Percentiles rank a stretch among this genome's conserved stretches.
phyloP scores from a whole-genome alignment of 2,888 invertebrate genomes.

The Lamellibrachia columna region DNA sequence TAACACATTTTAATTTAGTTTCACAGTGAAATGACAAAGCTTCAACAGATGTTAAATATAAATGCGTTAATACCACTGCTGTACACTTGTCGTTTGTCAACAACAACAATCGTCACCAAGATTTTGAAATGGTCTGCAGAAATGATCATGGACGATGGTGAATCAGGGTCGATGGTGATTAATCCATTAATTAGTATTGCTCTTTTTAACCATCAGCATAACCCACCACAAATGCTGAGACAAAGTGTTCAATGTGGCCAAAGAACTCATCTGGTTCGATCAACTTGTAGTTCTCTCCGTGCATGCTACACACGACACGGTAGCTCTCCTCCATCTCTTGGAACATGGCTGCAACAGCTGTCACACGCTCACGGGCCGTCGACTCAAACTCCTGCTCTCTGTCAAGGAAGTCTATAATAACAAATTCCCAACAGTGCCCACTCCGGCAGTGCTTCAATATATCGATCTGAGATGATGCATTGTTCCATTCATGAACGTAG shows the following conservation, averaged over 20 bases:
- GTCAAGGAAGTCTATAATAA: neutral
- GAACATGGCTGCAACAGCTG: constrained; percentile 33
- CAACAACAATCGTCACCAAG: neutral
- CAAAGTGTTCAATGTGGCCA: constrained; percentile 31
- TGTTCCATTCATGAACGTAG: neutral
- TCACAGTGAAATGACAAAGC: neutral
- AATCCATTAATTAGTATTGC: neutral
- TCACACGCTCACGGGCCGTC: constrained; percentile 24
- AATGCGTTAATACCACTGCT: neutral
- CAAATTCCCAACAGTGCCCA: too few relatives aligned
- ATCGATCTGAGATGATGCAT: neutral
- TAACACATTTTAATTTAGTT: neutral
- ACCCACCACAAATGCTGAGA: constrained; percentile 33
- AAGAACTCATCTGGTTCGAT: constrained; percentile 36
- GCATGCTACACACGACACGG: constrained; percentile 31
- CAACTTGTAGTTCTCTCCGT: constrained; percentile 38
- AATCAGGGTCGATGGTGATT: neutral
- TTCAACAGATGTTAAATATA: neutral
- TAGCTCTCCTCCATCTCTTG: constrained; percentile 38
- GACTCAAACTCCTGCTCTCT: constrained; percentile 32
- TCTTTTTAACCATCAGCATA: neutral
- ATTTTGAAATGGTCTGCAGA: neutral
- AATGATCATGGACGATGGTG: neutral
- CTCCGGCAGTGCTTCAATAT: neutral
- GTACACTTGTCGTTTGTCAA: neutral